Conservation (phyloP, 2,113 vertebrate genomes). For the Crotalus horridus region DNA sequence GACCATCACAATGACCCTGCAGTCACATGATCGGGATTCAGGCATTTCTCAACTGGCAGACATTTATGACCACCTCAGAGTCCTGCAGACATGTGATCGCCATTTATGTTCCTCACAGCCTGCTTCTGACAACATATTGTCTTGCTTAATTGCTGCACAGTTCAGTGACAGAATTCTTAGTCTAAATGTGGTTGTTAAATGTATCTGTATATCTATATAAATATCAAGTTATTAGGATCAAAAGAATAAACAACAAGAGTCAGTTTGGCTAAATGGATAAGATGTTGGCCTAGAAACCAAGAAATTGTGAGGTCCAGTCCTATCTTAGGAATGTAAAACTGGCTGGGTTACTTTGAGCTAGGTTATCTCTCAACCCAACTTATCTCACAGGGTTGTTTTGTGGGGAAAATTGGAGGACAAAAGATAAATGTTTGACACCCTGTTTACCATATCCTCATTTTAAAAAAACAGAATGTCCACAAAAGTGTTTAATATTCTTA, state of each 20-base stretch:
- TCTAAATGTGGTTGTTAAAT: background rate
- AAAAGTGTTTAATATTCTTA: background rate
- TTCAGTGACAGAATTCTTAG: background rate
- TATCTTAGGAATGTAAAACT: background rate
- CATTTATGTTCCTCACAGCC: background rate
- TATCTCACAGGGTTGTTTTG: background rate
- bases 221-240: background rate
- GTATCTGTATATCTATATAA: background rate
- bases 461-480: background rate
- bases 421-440: background rate
- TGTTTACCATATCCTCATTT: background rate
- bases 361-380: background rate
- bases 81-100: background rate
- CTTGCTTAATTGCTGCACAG: background rate
- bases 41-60: background rate
- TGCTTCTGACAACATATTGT: background rate
- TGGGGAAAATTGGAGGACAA: background rate
- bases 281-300: background rate
- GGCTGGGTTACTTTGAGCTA: background rate
- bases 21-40: background rate
- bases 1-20: background rate
- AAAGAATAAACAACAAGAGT: background rate
- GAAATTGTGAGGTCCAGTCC: background rate
- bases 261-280: background rate
- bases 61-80: background rate